A percentile compares a stretch with the other conserved stretches of the same genome.
Evolutionary conservation across 1,140 invertebrate genomes (phyloP).

Genomic region (Colletes gigas): DNA sequence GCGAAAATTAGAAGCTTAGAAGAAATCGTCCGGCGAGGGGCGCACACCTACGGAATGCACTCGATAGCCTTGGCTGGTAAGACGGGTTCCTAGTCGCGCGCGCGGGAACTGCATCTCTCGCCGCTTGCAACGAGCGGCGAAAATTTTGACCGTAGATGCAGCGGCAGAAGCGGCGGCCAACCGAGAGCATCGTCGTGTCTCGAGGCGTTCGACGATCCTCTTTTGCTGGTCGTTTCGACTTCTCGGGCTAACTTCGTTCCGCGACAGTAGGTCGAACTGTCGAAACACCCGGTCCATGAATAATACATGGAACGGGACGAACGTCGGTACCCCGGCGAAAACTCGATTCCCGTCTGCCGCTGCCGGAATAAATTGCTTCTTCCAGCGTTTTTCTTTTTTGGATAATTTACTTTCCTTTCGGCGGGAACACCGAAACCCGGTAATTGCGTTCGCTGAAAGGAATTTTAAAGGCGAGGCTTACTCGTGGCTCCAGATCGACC

Average conservation of each 20-base stretch:
- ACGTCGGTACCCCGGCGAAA: not conserved
- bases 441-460: not conserved
- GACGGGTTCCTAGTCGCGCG: conserved; percentile 68
- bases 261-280: not conserved
- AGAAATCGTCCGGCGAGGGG: conserved; percentile 44
- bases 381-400: not conserved
- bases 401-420: conserved; percentile 5
- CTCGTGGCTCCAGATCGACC: not conserved
- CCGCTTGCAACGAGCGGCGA: conserved; percentile 28
- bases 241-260: not conserved
- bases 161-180: too few species aligned
- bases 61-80: conserved; percentile 76
- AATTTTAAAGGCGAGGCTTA: not conserved
- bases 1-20: conserved; percentile 57
- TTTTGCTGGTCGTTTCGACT: not conserved
- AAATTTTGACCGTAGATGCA: conserved; percentile 55
- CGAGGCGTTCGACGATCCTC: not conserved
- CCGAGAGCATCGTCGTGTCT: not conserved
- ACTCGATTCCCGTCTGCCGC: not conserved
- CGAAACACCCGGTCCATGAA: not conserved
- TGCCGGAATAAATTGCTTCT: not conserved
- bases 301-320: not conserved
- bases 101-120: conserved; percentile 27
- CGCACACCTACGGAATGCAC: conserved; percentile 70
- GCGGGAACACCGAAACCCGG: not conserved